Evolutionary conservation across 2,113 vertebrate species (phyloP).

Genomic region (Protobothrops flavoviridis): DNA sequence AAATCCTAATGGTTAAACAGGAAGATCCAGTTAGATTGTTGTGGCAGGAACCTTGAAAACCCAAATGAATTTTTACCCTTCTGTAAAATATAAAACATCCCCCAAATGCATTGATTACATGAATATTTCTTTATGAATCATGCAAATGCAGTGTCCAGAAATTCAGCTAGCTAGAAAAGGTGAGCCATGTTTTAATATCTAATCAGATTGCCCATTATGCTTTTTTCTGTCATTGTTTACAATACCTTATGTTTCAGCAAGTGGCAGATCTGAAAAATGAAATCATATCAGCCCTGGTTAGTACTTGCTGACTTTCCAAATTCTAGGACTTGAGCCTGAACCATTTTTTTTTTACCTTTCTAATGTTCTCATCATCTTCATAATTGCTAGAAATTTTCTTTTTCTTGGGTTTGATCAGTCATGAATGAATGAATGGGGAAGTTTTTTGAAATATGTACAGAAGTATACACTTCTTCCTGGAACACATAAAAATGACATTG

Average conservation of each 20-base stretch:
- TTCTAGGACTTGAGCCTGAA: background rate
- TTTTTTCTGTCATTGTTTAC: background rate
- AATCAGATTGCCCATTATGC: background rate
- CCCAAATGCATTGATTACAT: background rate
- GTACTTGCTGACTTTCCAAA: too few species aligned
- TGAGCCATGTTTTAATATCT: background rate
- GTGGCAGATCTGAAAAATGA: background rate
- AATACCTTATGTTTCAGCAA: background rate
- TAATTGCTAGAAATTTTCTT: background rate
- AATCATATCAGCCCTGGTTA: too few species aligned
- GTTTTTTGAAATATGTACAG: background rate
- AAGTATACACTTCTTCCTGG: background rate
- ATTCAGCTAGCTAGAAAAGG: background rate
- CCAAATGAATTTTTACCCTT: background rate
- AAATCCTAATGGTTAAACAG: background rate
- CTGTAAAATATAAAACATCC: background rate
- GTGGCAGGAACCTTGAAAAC: background rate
- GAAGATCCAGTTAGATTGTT: background rate
- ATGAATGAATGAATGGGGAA: background rate
- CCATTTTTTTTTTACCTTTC: constrained; percentile 2
- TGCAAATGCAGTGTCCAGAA: background rate
- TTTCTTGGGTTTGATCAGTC: background rate
- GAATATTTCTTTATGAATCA: background rate
- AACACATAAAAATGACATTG: background rate
- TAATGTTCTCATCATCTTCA: background rate